These are phyloP conservation scores for Drosophila tripunctata DNA, from an alignment of 2,888 invertebrate genomes.

Conservation along the genomic window DNA sequence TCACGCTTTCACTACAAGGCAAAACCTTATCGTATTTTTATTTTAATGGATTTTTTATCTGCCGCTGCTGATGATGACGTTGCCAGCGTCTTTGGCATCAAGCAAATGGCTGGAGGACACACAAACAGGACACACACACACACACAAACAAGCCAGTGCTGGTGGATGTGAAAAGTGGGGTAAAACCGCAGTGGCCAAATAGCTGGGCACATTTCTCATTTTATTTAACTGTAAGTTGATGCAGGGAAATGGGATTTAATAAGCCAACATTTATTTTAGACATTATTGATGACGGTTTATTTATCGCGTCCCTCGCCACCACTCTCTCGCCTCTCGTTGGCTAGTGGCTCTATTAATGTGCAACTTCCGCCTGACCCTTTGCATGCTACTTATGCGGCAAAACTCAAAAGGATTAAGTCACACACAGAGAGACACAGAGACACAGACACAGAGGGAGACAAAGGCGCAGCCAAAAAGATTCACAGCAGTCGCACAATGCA, in stretches of 20 bases:
- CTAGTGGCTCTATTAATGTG: conserved; percentile 59
- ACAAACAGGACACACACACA: conserved; percentile 43
- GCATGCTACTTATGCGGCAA: conserved; percentile 74
- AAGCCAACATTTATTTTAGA: conserved; percentile 79
- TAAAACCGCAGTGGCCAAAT: conserved; percentile 56
- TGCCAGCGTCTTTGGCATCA: conserved; percentile 40
- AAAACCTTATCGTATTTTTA: conserved; percentile 75
- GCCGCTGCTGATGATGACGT: conserved; percentile 62
- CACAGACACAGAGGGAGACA: conserved; percentile 39
- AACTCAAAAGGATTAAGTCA: conserved; percentile 80
- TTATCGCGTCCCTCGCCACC: conserved; percentile 45
- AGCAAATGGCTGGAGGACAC: conserved; percentile 29
- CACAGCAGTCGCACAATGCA: conserved; percentile 72
- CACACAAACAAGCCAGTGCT: conserved; percentile 40
- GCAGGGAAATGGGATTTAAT: conserved; percentile 77
- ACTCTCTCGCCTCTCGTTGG: neutral
- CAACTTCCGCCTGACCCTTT: conserved; percentile 2
- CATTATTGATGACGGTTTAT: conserved; percentile 77
- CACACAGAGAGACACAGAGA: conserved; percentile 39
- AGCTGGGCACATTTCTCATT: conserved; percentile 68
- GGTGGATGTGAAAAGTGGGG: neutral
- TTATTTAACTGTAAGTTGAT: conserved; percentile 66
- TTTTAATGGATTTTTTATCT: conserved; percentile 82
- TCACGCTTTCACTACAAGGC: conserved; percentile 69
- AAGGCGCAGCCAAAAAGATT: conserved; percentile 68